These are phyloP conservation scores for Fringilla coelebs DNA, from an alignment of 2,797 vertebrate genomes.

Conservation along the genomic window DNA sequence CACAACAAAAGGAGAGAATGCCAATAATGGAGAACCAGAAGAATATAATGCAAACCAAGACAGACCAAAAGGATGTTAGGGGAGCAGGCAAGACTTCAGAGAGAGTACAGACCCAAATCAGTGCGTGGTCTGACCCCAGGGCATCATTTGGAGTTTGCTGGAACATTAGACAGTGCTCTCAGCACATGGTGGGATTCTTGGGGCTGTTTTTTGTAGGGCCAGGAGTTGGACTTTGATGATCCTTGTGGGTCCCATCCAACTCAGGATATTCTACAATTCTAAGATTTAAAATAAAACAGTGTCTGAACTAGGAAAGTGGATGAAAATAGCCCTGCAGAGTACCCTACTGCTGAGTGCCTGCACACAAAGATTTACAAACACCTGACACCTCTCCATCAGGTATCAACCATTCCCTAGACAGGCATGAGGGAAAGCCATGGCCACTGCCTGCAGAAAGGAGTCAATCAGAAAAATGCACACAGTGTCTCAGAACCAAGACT, in stretches of 20 bases:
- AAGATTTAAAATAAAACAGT: not conserved
- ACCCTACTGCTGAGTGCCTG: not conserved
- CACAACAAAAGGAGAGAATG: not conserved
- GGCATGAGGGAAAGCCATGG: not conserved
- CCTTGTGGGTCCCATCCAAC: not conserved
- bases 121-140: not conserved
- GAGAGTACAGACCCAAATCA: not conserved
- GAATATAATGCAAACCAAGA: not conserved
- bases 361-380: not conserved
- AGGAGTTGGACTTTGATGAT: not conserved
- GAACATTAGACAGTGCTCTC: not conserved
- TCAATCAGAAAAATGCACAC: not conserved
- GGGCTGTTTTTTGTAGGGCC: not conserved
- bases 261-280: not conserved
- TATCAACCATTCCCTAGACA: not conserved
- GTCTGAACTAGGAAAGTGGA: not conserved
- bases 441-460: not conserved
- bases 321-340: not conserved
- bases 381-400: not conserved
- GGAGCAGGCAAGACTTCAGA: not conserved
- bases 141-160: not conserved
- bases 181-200: not conserved
- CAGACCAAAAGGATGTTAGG: not conserved
- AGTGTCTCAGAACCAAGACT: not conserved
- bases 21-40: not conserved